A percentile compares a stretch with the other conserved stretches of the same genome.
Conservation (phyloP, 2,113 vertebrate genomes). For the Hystrix brachyura region DNA sequence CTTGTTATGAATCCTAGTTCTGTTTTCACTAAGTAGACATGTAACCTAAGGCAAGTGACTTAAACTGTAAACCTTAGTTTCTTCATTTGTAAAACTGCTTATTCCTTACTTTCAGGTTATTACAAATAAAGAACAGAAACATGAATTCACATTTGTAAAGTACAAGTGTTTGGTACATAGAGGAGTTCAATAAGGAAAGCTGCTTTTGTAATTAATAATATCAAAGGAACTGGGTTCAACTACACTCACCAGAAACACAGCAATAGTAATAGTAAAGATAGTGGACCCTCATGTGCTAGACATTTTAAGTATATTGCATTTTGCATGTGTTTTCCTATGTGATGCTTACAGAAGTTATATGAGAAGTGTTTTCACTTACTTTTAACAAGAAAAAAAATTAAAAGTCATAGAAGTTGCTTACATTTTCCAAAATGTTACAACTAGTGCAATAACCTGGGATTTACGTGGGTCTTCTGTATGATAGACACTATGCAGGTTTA, state of each 20-base stretch:
- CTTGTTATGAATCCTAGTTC: not conserved
- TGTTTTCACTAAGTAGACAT: not conserved
- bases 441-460: not conserved
- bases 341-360: not conserved
- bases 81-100: not conserved
- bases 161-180: not conserved
- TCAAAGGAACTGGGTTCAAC: not conserved
- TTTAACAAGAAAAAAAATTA: not conserved
- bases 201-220: not conserved
- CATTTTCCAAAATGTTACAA: not conserved
- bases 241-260: not conserved
- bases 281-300: not conserved
- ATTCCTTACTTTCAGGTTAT: not conserved
- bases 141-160: not conserved
- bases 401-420: not conserved
- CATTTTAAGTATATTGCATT: not conserved
- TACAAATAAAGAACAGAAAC: constrained; percentile 7
- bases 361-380: not conserved
- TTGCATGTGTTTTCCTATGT: not conserved
- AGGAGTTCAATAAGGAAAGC: not conserved
- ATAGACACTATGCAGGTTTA: not conserved
- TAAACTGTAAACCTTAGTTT: not conserved
- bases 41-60: not conserved
- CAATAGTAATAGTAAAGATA: not conserved
- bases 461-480: not conserved